Base-by-base conservation (phyloP, 2,888 invertebrate species). In the Lasioglossum malachurum region DNA sequence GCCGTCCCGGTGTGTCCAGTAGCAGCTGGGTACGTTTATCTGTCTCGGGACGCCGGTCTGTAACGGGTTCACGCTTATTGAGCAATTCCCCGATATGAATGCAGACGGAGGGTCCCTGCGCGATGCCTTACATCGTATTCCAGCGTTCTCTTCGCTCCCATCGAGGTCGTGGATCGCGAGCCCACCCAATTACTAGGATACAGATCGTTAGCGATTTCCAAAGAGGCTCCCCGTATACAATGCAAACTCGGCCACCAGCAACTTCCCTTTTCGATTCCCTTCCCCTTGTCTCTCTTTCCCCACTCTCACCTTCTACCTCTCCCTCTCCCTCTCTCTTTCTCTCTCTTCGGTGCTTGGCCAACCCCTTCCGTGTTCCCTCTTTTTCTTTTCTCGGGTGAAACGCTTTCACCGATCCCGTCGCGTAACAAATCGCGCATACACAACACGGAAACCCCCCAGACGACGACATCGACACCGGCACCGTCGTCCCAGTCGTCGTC, bases 111-210 rank as follows among this genome's bases (percentile, higher is more conserved):
- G 69, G 23, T 80, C 78, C 80, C 75, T 49, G 83, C 75, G 82
- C 87, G 78, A 88, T 88, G 80, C 88, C 85, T 82, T 77, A 82
- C 88, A 81, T 86, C 77, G 80, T 88, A 84, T 84, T 86, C 89
- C 16, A 27, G 80, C 82, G 87, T 83, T 81, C 83, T 35, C 84
- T 27, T 64, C 75, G 79, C 78, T 82, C 64, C 82, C 85, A 69
- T 72, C 83, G 78, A 78, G 87, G 78, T 71, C 83, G 77, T 77
- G 84, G 75, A 84, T 83, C 80, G 83, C 87, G 78, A 80, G 76
- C 82, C 72, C 80, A 77, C 86, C 89, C 91, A 92, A 91, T 92
- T 92, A 92, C 88, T 85, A 85, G 87, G 80, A 89, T 88, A 88
- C 82, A 89, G 83, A 75, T 91, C 92, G 88, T 92, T 92, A 90